Conservation (phyloP, 2,113 vertebrate genomes). For the Lepus americanus region DNA sequence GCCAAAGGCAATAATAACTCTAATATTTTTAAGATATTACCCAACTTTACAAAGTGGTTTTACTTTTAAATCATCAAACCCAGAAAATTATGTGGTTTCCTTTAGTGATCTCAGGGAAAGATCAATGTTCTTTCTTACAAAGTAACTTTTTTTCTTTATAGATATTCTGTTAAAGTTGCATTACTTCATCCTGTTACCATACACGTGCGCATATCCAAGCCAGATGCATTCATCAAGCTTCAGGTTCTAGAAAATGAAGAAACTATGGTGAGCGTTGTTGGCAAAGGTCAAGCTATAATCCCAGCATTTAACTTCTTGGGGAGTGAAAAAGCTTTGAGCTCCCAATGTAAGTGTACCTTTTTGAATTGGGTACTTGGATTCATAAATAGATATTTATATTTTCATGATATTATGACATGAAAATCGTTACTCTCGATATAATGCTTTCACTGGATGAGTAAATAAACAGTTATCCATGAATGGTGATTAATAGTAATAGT, state of each 20-base stretch:
- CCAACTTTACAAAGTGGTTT: neutral
- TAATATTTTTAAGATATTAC: neutral
- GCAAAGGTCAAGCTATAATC: conserved; percentile 92
- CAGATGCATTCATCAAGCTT: conserved; percentile 90
- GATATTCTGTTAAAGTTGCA: conserved; percentile 89
- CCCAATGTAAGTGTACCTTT: conserved; percentile 87
- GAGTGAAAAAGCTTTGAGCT: conserved; percentile 76
- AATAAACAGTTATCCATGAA: conserved; percentile 21
- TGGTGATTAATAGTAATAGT: neutral
- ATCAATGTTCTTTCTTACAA: neutral
- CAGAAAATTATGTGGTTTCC: neutral
- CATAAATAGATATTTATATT: neutral
- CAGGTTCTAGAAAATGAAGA: conserved; percentile 92
- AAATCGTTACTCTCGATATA: neutral
- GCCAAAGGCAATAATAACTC: neutral
- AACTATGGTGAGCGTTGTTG: conserved; percentile 84
- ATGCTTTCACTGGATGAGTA: neutral
- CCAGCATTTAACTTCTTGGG: conserved; percentile 90
- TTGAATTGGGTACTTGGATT: conserved; percentile 47
- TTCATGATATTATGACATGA: neutral
- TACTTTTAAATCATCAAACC: neutral
- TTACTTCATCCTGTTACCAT: conserved; percentile 88
- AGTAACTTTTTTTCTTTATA: conserved; percentile 78
- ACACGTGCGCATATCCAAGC: conserved; percentile 91
- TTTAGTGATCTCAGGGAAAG: neutral